These are phyloP conservation scores for Salvator merianae DNA, from an alignment of 2,113 vertebrate genomes.

Conservation along the genomic window DNA sequence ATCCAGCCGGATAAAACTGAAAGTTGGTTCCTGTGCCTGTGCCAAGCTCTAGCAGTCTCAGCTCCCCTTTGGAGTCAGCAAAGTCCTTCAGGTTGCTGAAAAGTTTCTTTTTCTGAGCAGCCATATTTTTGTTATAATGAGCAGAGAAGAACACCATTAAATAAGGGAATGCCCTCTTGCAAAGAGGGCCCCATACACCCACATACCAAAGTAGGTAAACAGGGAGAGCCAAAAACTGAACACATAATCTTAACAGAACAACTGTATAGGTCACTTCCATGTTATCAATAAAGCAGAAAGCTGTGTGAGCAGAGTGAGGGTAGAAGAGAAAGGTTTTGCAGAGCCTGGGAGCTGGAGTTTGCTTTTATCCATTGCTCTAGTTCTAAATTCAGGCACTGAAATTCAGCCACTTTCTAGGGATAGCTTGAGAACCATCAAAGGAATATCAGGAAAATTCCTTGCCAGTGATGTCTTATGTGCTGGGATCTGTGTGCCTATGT, in stretches of 20 bases:
- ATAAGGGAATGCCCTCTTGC: slow-evolving; percentile 73
- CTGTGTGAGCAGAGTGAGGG: no score
- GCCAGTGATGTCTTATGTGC: no score
- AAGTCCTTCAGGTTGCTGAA: slow-evolving; percentile 73
- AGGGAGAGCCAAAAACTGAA: slow-evolving; percentile 71
- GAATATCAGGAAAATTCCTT: not conserved
- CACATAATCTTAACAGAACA: slow-evolving; percentile 44
- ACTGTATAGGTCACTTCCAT: slow-evolving; percentile 11
- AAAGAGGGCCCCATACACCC: slow-evolving; percentile 68
- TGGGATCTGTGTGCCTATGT: no score
- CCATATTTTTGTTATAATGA: slow-evolving; percentile 72
- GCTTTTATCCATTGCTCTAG: not conserved
- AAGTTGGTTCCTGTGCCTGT: slow-evolving; percentile 83
- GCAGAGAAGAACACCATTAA: slow-evolving; percentile 26
- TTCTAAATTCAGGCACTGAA: not conserved
- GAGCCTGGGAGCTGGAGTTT: not conserved
- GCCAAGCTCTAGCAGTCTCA: slow-evolving; percentile 81
- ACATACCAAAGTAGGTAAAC: slow-evolving; percentile 70
- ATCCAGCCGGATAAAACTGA: slow-evolving; percentile 75
- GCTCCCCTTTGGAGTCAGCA: slow-evolving; percentile 37
- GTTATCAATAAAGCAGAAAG: not conserved
- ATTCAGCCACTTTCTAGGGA: no score
- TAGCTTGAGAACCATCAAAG: not conserved
- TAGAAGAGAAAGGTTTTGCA: not conserved
- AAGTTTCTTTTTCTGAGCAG: slow-evolving; percentile 74